Conservation (phyloP, 2,113 vertebrate species). For the Rhea americana region DNA sequence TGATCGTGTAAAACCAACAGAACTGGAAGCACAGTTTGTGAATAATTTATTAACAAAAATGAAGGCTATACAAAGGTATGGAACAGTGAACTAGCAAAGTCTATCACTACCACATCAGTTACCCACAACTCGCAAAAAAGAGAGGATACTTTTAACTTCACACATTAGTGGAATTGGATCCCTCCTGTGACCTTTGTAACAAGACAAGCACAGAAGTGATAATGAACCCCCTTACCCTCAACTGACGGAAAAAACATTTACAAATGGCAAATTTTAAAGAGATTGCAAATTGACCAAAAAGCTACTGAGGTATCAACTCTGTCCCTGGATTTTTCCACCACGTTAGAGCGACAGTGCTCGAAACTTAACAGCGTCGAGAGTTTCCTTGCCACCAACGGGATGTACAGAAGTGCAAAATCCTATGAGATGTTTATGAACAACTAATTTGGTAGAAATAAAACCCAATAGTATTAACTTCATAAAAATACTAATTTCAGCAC, state of each 20-base stretch:
- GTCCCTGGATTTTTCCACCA: constrained; percentile 5
- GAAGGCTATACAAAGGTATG: background rate
- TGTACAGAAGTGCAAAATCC: background rate
- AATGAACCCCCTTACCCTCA: constrained; percentile 44
- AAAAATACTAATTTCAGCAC: background rate
- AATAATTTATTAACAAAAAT: background rate
- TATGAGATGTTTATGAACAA: background rate
- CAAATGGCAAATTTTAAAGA: constrained; percentile 52
- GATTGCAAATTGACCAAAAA: constrained; percentile 45
- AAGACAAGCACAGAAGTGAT: constrained; percentile 14
- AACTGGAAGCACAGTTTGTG: background rate
- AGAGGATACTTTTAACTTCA: background rate
- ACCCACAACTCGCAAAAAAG: background rate
- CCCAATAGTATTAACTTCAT: background rate
- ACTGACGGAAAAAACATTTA: constrained; percentile 39
- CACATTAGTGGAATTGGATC: background rate
- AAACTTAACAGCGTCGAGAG: background rate
- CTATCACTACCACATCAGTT: too few relatives aligned
- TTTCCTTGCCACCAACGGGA: background rate
- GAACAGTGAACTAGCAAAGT: background rate
- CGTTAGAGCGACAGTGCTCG: background rate
- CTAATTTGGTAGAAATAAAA: background rate
- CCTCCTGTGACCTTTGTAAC: constrained; percentile 42
- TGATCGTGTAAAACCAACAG: background rate
- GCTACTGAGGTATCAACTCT: background rate